Conservation (phyloP, 2,113 vertebrate genomes). For the Trachemys scripta region DNA sequence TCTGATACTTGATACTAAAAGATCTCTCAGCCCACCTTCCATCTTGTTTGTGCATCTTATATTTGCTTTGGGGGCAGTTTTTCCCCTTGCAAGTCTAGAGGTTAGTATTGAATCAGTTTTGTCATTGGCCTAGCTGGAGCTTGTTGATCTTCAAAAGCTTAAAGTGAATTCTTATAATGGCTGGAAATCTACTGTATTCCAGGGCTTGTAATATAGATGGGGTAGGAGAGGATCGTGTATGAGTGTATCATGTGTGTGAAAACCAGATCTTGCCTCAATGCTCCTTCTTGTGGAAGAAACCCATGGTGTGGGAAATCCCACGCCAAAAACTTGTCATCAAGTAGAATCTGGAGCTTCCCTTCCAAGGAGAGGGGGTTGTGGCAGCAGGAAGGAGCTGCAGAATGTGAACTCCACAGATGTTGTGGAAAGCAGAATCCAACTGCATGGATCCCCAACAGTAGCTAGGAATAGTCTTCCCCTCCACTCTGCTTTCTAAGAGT, state of each 20-base stretch:
- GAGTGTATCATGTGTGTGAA: not conserved
- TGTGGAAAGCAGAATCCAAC: not conserved
- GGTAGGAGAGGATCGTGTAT: not conserved
- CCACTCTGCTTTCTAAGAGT: not conserved
- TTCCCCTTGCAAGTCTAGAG: not conserved
- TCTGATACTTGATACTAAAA: not conserved
- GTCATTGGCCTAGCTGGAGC: not conserved
- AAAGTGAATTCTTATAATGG: not conserved
- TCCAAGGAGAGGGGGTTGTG: not conserved
- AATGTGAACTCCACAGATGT: not conserved
- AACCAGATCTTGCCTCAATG: not conserved
- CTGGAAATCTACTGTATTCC: not conserved
- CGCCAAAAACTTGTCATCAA: not conserved
- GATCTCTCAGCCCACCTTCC: not conserved
- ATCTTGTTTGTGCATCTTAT: not conserved
- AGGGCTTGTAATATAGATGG: not conserved
- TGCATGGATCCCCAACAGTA: not conserved
- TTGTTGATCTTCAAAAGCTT: not conserved
- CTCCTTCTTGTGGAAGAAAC: not conserved
- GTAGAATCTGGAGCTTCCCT: not conserved
- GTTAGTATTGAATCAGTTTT: not conserved
- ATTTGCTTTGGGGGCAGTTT: not conserved
- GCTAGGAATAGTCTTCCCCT: too few relatives aligned
- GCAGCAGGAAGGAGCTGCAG: not conserved
- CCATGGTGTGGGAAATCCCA: not conserved